Evolutionary conservation across 1,140 invertebrate genomes (phyloP), one percentile per base, ranked within the genome.

Genomic region (Leptinotarsa defecta): DNA sequence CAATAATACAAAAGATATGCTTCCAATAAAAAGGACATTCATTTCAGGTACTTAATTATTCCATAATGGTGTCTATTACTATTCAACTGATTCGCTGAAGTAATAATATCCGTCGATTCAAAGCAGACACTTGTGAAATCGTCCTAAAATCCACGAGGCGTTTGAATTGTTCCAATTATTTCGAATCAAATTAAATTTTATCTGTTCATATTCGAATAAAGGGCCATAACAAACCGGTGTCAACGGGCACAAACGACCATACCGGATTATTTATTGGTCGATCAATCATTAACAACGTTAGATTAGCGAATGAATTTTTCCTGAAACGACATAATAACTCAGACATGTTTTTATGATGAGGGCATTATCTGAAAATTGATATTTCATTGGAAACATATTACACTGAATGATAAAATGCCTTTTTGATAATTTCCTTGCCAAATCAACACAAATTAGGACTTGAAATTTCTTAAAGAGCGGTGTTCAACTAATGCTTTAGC

Each of bases 251-350:
- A 22, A 65, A 65, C 64, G 27, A 15, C 64, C 1, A 65, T 65
- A 20, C 13, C 22, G 17, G 64, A 65, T 24, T 65, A 65, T 65
- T 65, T 65, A 65, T 65, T n/a, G 64, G 64, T 19, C 64, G 22
- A 65, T 65, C 64, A 65, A 65, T 65, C 64, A 65, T 65, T 20
- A 24, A 34, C 20, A 65, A 65, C 27, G 64, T 34, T 24, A 15
- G 64, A 22, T 65, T 65, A 65, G 64, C 27, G 27, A 22, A 24
- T 15, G 17, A n/a, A 65, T 65, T 65, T 65, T 65, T 65, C 20
- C 64, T 34, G 20, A 17, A 34, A 24, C 27, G 64, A 65, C 64
- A 2, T 24, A 65, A 65, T 65, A 65, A 65, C 20, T 65, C 27
- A 65, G 64, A 13, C 27, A 34, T 24, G 20, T 65, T 65, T 65